Evolutionary conservation across 2,888 invertebrate species (phyloP).

Genomic region (Chydorus sphaericus): DNA sequence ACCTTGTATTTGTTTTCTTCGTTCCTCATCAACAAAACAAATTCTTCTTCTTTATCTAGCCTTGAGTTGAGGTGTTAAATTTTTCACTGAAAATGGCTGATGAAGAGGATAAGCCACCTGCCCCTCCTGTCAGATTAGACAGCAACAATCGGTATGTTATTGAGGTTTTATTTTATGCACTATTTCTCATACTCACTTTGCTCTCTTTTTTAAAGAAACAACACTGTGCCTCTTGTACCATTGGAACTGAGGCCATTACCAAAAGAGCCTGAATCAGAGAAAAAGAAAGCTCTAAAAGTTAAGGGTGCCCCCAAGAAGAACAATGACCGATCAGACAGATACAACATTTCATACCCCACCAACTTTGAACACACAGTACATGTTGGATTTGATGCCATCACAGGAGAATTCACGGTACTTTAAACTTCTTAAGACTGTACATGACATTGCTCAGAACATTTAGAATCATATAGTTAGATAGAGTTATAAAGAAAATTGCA

Average conservation of each 20-base stretch:
- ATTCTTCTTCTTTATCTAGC: background rate
- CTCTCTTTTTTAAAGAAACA: slow-evolving; percentile 28
- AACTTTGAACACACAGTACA: slow-evolving; percentile 99
- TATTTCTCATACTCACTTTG: slow-evolving; percentile 3
- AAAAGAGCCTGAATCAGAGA: slow-evolving; percentile 84
- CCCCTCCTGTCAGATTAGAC: slow-evolving; percentile 89
- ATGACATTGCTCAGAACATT: background rate
- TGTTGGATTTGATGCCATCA: slow-evolving; percentile 94
- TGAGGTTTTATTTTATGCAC: background rate
- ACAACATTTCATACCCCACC: slow-evolving; percentile 95
- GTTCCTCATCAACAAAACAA: background rate
- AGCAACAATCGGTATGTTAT: slow-evolving; percentile 58
- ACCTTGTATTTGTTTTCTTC: background rate
- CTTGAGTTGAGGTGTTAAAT: background rate
- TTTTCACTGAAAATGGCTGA: slow-evolving; percentile 54
- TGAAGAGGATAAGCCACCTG: slow-evolving; percentile 93
- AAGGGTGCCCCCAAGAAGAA: slow-evolving; percentile 57
- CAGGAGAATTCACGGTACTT: slow-evolving; percentile 97
- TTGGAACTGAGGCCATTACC: slow-evolving; percentile 89
- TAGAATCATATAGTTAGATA: background rate
- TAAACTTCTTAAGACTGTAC: slow-evolving; percentile 5
- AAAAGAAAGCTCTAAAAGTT: slow-evolving; percentile 71
- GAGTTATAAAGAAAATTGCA: no score
- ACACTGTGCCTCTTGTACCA: slow-evolving; percentile 32
- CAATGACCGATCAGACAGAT: slow-evolving; percentile 64